phyloP scores from a whole-genome alignment of 2,797 vertebrate species.

The Cetoscarus ocellatus region DNA sequence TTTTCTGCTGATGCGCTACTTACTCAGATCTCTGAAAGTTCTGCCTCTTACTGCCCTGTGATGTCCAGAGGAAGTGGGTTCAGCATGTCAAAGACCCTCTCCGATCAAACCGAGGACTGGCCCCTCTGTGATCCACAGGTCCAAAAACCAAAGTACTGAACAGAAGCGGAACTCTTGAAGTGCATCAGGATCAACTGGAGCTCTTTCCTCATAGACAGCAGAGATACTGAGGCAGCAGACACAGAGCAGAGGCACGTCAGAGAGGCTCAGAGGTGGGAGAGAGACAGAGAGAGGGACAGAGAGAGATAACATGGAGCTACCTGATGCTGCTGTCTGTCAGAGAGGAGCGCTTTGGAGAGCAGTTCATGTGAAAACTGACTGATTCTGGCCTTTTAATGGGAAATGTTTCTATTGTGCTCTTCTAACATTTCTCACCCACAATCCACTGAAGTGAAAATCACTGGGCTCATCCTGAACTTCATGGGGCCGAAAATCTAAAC shows the following conservation, averaged over 20 bases:
- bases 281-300: slow-evolving; percentile 30
- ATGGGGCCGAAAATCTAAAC: too few species aligned
- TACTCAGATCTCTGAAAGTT: slow-evolving; percentile 66
- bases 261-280: slow-evolving; percentile 1
- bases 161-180: slow-evolving; percentile 13
- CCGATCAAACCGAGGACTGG: slow-evolving; percentile 9
- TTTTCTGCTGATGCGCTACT: slow-evolving; percentile 75
- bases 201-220: slow-evolving; percentile 7
- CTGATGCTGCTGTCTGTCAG: background rate
- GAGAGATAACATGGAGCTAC: background rate
- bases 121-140: slow-evolving; percentile 26
- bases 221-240: background rate
- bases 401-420: too few species aligned
- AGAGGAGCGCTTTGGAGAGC: background rate
- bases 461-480: too few species aligned
- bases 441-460: too few species aligned
- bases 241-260: slow-evolving; percentile 11
- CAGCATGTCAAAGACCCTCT: slow-evolving; percentile 21
- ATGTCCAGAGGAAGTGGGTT: slow-evolving; percentile 22
- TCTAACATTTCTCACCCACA: too few species aligned
- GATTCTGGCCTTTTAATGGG: too few species aligned
- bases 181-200: slow-evolving; percentile 16
- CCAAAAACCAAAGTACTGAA: background rate
- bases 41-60: slow-evolving; percentile 29
- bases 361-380: too few species aligned